Conservation (phyloP, 2,888 invertebrate genomes). For the Tethea ocularis region DNA sequence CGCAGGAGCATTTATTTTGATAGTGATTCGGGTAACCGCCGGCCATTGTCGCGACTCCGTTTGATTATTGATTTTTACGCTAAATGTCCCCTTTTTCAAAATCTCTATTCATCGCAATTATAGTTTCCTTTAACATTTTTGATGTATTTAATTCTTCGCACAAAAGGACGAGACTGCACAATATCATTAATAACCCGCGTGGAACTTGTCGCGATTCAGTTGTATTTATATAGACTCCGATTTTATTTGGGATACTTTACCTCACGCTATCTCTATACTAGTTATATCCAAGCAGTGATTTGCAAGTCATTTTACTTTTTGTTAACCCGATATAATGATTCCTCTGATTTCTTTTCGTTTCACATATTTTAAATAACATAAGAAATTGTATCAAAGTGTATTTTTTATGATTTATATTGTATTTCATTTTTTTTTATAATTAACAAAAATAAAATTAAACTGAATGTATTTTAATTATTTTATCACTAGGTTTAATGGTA, state of each 20-base stretch:
- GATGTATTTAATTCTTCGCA: conserved; percentile 61
- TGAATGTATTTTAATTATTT: too few species aligned
- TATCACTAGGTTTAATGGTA: too few species aligned
- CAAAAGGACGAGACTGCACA: conserved; percentile 67
- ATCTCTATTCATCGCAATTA: conserved; percentile 75
- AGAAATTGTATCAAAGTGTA: too few species aligned
- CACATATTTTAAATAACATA: not conserved
- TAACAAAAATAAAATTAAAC: too few species aligned
- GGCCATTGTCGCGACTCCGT: conserved; percentile 68
- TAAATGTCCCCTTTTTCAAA: conserved; percentile 76
- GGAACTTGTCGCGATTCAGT: conserved; percentile 72
- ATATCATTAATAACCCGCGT: conserved; percentile 80
- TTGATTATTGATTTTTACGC: conserved; percentile 84
- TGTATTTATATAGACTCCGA: conserved; percentile 15
- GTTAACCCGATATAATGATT: not conserved
- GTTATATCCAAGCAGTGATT: conserved; percentile 12
- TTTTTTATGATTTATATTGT: too few species aligned
- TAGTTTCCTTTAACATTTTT: conserved; percentile 71
- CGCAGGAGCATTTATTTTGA: conserved; percentile 76
- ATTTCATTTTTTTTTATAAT: too few species aligned
- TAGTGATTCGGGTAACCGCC: conserved; percentile 78
- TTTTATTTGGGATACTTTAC: conserved; percentile 6
- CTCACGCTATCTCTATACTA: not conserved
- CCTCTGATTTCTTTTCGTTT: not conserved
- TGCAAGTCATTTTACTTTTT: conserved; percentile 42